A percentile compares a stretch with the other conserved stretches of the same genome.
Evolutionary conservation across 2,113 vertebrate genomes (phyloP).

Genomic region (Aspiorhynchus laticeps): DNA sequence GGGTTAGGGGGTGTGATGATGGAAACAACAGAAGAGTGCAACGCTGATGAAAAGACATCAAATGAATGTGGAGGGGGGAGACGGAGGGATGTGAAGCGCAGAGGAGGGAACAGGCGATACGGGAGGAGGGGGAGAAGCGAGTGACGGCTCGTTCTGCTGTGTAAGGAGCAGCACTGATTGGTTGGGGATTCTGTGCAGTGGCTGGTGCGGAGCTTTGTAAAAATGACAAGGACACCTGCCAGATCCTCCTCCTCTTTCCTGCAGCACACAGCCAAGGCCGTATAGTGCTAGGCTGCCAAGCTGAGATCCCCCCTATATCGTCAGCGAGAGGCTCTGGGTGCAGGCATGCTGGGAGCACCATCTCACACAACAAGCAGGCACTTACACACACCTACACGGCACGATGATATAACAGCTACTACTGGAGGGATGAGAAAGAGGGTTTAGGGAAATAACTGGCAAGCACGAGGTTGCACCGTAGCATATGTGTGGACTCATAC

Average conservation of each 20-base stretch:
- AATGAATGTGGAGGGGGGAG: conserved; percentile 9
- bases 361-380: conserved; percentile 26
- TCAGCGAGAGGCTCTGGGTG: conserved; percentile 36
- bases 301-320: conserved; percentile 38
- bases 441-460: conserved; percentile 29
- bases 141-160: conserved; percentile 7
- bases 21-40: conserved; percentile 17
- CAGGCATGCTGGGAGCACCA: conserved; percentile 36
- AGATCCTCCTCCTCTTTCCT: conserved; percentile 38
- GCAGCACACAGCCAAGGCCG: conserved; percentile 37
- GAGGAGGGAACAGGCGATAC: conserved; percentile 25
- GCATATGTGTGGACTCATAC: neutral
- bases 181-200: conserved; percentile 42
- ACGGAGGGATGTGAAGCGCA: conserved; percentile 28
- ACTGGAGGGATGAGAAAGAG: conserved; percentile 10
- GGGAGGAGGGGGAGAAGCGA: conserved; percentile 15
- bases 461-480: neutral
- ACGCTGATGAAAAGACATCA: conserved; percentile 34
- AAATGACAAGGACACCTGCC: conserved; percentile 37
- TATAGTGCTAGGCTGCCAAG: conserved; percentile 15
- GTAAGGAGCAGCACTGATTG: conserved; percentile 37
- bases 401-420: conserved; percentile 3
- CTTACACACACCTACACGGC: conserved; percentile 17
- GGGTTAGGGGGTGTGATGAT: conserved; percentile 13
- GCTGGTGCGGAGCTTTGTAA: conserved; percentile 40